These are phyloP conservation scores for Cydia splendana DNA, from an alignment of 1,140 invertebrate species.

Conservation along the genomic window DNA sequence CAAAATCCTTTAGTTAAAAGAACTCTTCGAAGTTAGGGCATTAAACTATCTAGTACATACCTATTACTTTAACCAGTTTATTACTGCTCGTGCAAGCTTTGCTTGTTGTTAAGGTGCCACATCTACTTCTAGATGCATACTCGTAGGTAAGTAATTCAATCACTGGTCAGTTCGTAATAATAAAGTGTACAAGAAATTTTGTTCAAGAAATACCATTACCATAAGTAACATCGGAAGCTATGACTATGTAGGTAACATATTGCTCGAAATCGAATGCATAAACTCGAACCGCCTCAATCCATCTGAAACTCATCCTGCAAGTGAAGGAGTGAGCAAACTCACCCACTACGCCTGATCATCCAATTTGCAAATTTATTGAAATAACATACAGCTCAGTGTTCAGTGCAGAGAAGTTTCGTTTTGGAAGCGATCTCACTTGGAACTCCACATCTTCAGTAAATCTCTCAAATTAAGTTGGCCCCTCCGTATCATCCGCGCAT, in stretches of 20 bases:
- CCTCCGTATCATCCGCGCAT: constrained; percentile 36
- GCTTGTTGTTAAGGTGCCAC: no score
- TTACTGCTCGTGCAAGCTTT: no score
- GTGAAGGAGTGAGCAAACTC: constrained; percentile 22
- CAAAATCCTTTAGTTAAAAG: no score
- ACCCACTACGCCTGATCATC: background rate
- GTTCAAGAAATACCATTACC: background rate
- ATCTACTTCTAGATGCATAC: no score
- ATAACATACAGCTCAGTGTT: background rate
- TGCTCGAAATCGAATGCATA: constrained; percentile 21
- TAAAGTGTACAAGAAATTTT: no score
- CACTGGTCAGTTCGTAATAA: no score
- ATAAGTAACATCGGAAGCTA: background rate
- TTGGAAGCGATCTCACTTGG: constrained; percentile 15
- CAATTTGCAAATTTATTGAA: constrained; percentile 8
- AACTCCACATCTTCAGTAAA: constrained; percentile 45
- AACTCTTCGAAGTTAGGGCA: no score
- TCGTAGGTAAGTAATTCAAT: no score
- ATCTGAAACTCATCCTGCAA: constrained; percentile 25
- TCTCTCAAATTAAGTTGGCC: constrained; percentile 48
- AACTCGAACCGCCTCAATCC: constrained; percentile 13
- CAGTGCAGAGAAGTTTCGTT: constrained; percentile 14
- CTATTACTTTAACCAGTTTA: no score
- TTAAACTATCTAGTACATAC: no score
- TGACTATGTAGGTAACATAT: constrained; percentile 2